These are phyloP conservation scores for Zootoca vivipara DNA, from an alignment of 2,113 vertebrate genomes.

Conservation along the genomic window DNA sequence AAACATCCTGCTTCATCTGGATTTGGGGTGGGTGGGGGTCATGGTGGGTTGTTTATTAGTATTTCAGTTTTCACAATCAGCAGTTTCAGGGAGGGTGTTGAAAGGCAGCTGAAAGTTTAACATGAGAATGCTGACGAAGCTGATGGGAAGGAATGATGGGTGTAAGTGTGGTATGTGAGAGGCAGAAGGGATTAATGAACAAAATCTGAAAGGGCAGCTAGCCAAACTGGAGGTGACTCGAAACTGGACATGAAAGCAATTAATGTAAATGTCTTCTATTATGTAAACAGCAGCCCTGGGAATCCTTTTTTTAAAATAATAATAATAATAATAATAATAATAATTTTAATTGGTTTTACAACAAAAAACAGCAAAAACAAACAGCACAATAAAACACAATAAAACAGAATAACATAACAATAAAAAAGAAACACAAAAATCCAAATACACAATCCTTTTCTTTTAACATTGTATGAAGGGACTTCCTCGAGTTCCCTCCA, in stretches of 20 bases:
- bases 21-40: background rate
- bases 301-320: too few species aligned
- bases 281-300: background rate
- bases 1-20: background rate
- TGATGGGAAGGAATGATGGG: background rate
- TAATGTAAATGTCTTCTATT: background rate
- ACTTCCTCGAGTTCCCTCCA: too few species aligned
- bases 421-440: too few species aligned
- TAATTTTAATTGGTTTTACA: too few species aligned
- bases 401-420: too few species aligned
- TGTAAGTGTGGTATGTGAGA: background rate
- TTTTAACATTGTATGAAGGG: too few species aligned
- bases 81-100: background rate
- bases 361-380: too few species aligned
- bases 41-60: background rate
- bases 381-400: too few species aligned
- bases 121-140: background rate
- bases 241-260: background rate
- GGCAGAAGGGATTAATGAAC: background rate
- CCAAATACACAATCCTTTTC: too few species aligned
- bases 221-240: background rate
- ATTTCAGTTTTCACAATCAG: slow-evolving; percentile 13
- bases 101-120: slow-evolving; percentile 12
- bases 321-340: too few species aligned
- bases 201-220: background rate